phyloP scores from a whole-genome alignment of 2,797 vertebrate species.

The Falco cherrug region DNA sequence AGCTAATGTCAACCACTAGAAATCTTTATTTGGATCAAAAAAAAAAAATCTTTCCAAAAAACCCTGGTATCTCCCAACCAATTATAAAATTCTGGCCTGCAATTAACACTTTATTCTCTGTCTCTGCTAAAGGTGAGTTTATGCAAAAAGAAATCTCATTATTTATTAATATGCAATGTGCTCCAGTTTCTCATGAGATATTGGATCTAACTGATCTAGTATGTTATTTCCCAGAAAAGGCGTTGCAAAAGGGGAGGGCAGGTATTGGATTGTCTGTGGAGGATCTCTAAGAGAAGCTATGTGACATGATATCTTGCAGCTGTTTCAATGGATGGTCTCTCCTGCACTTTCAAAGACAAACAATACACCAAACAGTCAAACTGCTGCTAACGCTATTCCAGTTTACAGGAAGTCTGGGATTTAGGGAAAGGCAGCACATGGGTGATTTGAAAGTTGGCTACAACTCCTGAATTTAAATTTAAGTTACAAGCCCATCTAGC shows the following conservation, averaged over 20 bases:
- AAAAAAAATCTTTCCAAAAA: background rate
- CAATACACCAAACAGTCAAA: background rate
- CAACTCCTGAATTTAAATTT: background rate
- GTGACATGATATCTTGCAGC: constrained; percentile 37
- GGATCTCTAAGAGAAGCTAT: background rate
- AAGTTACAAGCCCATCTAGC: background rate
- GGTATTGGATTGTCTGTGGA: background rate
- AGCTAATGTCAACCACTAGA: background rate
- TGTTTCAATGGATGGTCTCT: constrained; percentile 32
- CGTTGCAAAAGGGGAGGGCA: background rate
- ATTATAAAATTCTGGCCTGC: background rate
- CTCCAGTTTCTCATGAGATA: background rate
- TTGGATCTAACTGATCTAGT: background rate
- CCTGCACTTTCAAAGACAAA: background rate
- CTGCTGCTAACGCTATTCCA: background rate
- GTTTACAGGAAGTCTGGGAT: constrained; percentile 11
- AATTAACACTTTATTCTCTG: background rate
- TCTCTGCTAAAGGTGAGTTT: background rate
- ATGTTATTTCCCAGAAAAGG: constrained; percentile 13
- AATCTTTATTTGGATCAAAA: background rate
- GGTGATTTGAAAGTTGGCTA: background rate
- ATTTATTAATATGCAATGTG: background rate
- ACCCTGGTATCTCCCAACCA: background rate
- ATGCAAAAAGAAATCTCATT: background rate
- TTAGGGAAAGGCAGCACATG: background rate